Evolutionary conservation across 2,113 vertebrate species (phyloP).

Genomic region (Acinonyx jubatus): DNA sequence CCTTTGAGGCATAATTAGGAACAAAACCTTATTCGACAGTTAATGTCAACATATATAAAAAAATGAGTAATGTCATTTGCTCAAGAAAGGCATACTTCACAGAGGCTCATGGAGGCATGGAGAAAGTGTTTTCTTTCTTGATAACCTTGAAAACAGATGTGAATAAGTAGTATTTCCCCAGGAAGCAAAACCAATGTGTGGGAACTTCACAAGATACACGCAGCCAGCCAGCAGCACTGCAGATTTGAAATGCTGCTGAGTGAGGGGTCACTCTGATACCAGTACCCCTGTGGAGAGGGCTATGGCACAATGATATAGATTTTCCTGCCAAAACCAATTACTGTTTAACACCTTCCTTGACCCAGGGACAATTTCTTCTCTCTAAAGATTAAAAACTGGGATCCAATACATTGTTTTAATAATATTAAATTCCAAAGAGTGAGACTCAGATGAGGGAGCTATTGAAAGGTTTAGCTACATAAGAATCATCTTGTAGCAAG

Average conservation of each 20-base stretch:
- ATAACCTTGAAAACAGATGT: not conserved
- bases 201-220: not conserved
- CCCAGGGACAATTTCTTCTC: slow-evolving; percentile 43
- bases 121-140: not conserved
- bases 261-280: not conserved
- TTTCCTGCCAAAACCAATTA: slow-evolving; percentile 72
- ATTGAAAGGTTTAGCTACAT: slow-evolving; percentile 52
- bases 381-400: slow-evolving; percentile 47
- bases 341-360: slow-evolving; percentile 71
- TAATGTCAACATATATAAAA: not conserved
- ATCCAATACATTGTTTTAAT: slow-evolving; percentile 65
- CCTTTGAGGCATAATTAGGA: not conserved
- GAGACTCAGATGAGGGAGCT: slow-evolving; percentile 35
- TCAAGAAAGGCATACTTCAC: not conserved
- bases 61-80: not conserved
- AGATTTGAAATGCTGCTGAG: slow-evolving; percentile 27
- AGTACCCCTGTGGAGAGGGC: not conserved
- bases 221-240: not conserved
- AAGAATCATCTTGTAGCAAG: not conserved
- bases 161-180: not conserved
- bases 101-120: not conserved
- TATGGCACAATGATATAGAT: not conserved
- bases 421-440: slow-evolving; percentile 73
- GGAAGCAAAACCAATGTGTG: not conserved
- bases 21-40: not conserved